Conservation (phyloP, 2,113 vertebrate species). For the Podiceps cristatus region DNA sequence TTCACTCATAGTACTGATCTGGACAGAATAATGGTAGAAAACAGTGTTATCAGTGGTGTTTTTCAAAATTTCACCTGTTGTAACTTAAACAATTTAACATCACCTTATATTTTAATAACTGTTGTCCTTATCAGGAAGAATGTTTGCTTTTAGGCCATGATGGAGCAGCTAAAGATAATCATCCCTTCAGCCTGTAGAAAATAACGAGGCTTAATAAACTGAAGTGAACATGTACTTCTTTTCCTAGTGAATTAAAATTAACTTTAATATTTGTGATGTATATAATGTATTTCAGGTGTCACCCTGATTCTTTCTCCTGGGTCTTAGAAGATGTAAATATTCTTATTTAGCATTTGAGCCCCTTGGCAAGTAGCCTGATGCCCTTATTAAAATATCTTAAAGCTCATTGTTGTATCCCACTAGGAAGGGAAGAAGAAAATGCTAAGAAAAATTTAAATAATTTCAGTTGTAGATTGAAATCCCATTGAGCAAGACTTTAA, state of each 20-base stretch:
- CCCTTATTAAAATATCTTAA: slow-evolving; percentile 2
- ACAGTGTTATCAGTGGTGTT: background rate
- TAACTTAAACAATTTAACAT: background rate
- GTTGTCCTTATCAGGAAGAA: background rate
- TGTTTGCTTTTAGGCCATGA: slow-evolving; percentile 9
- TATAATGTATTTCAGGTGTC: background rate
- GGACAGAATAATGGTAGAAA: background rate
- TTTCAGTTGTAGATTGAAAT: background rate
- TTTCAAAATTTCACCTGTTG: background rate
- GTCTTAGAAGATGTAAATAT: slow-evolving; percentile 25
- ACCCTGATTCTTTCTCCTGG: background rate
- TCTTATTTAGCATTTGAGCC: slow-evolving; percentile 8
- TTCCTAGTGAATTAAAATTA: background rate
- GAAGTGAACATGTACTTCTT: background rate
- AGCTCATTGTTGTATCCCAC: background rate
- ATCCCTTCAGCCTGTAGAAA: slow-evolving; percentile 6
- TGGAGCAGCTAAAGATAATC: slow-evolving; percentile 17
- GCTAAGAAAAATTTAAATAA: background rate
- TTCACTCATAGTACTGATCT: background rate
- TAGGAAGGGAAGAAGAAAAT: background rate
- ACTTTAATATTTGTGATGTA: background rate
- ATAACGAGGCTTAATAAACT: slow-evolving; percentile 30
- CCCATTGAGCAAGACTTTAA: background rate
- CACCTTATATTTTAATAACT: background rate
- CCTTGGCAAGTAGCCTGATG: slow-evolving; percentile 26